Evolutionary conservation across 2,797 vertebrate genomes (phyloP).

Genomic region (Carcharodon carcharias): DNA sequence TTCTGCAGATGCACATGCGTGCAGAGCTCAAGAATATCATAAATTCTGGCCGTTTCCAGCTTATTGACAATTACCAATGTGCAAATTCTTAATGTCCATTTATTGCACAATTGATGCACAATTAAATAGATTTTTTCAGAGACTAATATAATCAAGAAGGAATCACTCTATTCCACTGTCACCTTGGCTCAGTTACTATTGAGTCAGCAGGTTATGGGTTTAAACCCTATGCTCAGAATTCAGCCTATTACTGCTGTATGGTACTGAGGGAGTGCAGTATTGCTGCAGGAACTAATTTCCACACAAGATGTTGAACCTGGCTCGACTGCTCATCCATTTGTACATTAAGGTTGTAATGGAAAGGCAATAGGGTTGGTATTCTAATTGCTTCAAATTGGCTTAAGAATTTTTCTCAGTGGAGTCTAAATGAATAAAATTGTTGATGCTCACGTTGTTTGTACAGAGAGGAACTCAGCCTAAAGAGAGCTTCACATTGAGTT

Average conservation of each 20-base stretch:
- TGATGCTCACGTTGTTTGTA: not conserved
- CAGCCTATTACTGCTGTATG: not conserved
- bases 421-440: not conserved
- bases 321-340: not conserved
- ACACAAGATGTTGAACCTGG: not conserved
- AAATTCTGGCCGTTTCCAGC: not conserved
- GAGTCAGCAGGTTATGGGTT: not conserved
- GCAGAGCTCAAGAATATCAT: not conserved
- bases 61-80: not conserved
- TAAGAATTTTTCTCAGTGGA: not conserved
- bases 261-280: not conserved
- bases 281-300: not conserved
- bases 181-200: not conserved
- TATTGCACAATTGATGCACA: not conserved
- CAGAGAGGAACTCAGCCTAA: too few relatives aligned
- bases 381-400: not conserved
- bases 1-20: not conserved
- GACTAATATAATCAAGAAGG: not conserved
- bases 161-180: not conserved
- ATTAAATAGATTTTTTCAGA: not conserved
- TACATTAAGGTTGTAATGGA: not conserved
- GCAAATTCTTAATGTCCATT: not conserved
- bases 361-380: not conserved
- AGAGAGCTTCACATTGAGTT: not conserved
- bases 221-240: not conserved